These are phyloP conservation scores for Trichacis sp. DNA, from an alignment of 2,888 invertebrate species.

Conservation along the genomic window DNA sequence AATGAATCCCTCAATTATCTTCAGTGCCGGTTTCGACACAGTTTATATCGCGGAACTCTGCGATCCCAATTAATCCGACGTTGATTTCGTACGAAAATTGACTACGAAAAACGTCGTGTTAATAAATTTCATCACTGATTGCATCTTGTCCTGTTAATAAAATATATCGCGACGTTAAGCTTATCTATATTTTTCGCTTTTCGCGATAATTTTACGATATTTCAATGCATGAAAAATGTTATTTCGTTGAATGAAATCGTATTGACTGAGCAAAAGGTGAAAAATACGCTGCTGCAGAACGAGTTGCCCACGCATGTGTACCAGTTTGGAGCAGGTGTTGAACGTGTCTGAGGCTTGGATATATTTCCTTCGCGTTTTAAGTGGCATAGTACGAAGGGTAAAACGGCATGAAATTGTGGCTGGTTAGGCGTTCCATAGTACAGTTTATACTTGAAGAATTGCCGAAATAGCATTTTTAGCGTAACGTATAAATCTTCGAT, in stretches of 20 bases:
- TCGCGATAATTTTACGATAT: constrained; percentile 2
- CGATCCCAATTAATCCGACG: not conserved
- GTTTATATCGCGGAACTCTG: too few relatives aligned
- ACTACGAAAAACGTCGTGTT: constrained; percentile 14
- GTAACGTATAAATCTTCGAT: not conserved
- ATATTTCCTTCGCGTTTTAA: constrained; percentile 23
- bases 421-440: constrained; percentile 16
- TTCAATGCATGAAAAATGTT: constrained; percentile 13
- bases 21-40: too few relatives aligned
- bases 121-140: constrained; percentile 15
- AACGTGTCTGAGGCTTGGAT: constrained; percentile 20
- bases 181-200: not conserved
- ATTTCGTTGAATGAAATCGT: constrained; percentile 27
- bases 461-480: not conserved
- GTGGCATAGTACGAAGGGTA: constrained; percentile 31
- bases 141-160: not conserved
- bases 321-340: constrained; percentile 27
- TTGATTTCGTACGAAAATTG: not conserved
- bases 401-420: constrained; percentile 29
- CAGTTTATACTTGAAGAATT: not conserved
- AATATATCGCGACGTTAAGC: not conserved
- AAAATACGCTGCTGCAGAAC: constrained; percentile 17
- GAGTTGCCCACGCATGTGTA: constrained; percentile 33
- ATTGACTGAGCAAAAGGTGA: constrained; percentile 15
- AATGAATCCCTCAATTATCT: too few relatives aligned